Conservation (phyloP, 64 coral and sea anemone genomes). For the Montipora cactus region DNA sequence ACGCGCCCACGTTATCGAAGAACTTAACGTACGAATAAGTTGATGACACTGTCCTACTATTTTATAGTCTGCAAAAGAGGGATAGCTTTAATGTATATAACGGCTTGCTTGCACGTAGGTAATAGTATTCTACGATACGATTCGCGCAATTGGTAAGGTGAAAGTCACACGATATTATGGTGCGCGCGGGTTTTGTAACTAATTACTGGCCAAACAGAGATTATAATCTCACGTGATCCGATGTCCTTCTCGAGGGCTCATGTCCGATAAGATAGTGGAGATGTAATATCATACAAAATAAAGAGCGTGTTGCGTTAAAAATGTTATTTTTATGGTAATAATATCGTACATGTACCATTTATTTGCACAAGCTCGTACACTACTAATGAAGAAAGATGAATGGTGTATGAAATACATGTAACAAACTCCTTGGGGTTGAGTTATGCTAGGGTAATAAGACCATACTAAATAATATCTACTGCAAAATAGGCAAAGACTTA, state of each 20-base stretch:
- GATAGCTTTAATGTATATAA: neutral
- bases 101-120: neutral
- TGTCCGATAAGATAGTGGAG: neutral
- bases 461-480: neutral
- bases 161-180: neutral
- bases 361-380: neutral
- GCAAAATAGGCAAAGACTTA: neutral
- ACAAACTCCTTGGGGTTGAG: neutral
- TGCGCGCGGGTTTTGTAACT: neutral
- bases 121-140: neutral
- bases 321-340: neutral
- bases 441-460: neutral
- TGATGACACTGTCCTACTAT: neutral
- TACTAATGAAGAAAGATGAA: neutral
- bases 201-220: neutral
- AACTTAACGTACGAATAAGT: neutral
- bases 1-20: neutral
- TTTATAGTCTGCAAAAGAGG: neutral
- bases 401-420: neutral
- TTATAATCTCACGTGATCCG: neutral
- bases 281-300: neutral
- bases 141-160: neutral
- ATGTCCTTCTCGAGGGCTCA: neutral
- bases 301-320: neutral
- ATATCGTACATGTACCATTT: neutral